Percentiles rank a stretch among this genome's conserved stretches.
Conservation (phyloP, 2,888 invertebrate species). For the Sycophila texana region DNA sequence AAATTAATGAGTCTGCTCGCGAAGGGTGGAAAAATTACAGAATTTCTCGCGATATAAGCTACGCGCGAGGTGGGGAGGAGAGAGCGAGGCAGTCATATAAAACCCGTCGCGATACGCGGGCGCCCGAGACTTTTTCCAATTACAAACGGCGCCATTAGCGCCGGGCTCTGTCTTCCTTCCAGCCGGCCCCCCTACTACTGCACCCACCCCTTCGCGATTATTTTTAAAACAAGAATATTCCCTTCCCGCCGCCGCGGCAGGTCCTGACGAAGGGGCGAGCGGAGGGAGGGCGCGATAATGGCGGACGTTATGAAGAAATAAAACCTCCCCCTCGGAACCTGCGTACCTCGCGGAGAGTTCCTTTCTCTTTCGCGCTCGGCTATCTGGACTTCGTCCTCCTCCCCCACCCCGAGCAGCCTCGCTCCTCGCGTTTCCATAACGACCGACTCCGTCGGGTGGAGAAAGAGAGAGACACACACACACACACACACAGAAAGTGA, state of each 20-base stretch:
- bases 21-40: slow-evolving; percentile 55
- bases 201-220: slow-evolving; percentile 57
- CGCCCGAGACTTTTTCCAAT: slow-evolving; percentile 67
- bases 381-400: slow-evolving; percentile 25
- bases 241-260: slow-evolving; percentile 50
- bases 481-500: slow-evolving; percentile 27
- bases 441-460: slow-evolving; percentile 68
- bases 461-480: too few relatives aligned
- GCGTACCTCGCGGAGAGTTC: slow-evolving; percentile 56
- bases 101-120: slow-evolving; percentile 51
- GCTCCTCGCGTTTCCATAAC: slow-evolving; percentile 66
- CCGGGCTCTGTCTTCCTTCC: slow-evolving; percentile 29
- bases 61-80: not conserved
- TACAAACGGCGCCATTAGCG: slow-evolving; percentile 70
- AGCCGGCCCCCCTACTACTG: not conserved
- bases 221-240: slow-evolving; percentile 73
- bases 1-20: slow-evolving; percentile 55
- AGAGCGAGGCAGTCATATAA: slow-evolving; percentile 53
- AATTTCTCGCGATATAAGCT: slow-evolving; percentile 49
- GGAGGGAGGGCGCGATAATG: slow-evolving; percentile 71
- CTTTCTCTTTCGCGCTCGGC: slow-evolving; percentile 9
- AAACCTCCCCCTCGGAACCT: slow-evolving; percentile 63
- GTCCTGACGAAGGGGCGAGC: slow-evolving; percentile 66
- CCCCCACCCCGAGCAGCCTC: slow-evolving; percentile 64
- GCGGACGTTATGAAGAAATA: slow-evolving; percentile 76